Conservation (phyloP, 2,888 invertebrate species). For the Onthophagus sagittarius region DNA sequence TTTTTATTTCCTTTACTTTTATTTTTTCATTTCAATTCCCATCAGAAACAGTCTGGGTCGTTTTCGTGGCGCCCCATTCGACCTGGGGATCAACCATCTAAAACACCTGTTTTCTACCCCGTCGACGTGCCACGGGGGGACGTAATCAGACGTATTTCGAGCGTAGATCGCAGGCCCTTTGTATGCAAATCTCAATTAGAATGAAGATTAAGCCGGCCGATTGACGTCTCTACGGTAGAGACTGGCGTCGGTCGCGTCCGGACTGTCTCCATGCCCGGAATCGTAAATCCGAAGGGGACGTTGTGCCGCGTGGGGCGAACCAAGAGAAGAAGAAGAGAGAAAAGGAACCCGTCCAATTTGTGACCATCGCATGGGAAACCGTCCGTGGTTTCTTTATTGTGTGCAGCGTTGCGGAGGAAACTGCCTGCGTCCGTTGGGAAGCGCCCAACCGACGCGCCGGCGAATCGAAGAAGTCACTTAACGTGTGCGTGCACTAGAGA, state of each 20-base stretch:
- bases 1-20: background rate
- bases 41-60: background rate
- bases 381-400: slow-evolving; percentile 12
- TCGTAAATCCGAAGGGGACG: background rate
- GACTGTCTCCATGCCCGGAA: background rate
- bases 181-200: slow-evolving; percentile 23
- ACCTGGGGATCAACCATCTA: background rate
- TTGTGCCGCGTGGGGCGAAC: background rate
- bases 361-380: slow-evolving; percentile 14
- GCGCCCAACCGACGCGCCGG: background rate
- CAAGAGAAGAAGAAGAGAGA: background rate
- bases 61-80: background rate
- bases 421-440: background rate
- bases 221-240: slow-evolving; percentile 1
- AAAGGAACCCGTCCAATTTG: slow-evolving; percentile 2
- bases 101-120: background rate
- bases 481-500: background rate
- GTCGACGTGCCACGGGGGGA: background rate
- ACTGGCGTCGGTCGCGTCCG: background rate
- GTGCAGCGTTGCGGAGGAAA: slow-evolving; percentile 5
- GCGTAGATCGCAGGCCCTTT: slow-evolving; percentile 13
- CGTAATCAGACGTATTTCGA: background rate
- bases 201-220: slow-evolving; percentile 16
- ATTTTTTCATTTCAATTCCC: background rate
- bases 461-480: background rate